Conservation (phyloP, 2,888 invertebrate species). For the Galerucella nymphaeae region DNA sequence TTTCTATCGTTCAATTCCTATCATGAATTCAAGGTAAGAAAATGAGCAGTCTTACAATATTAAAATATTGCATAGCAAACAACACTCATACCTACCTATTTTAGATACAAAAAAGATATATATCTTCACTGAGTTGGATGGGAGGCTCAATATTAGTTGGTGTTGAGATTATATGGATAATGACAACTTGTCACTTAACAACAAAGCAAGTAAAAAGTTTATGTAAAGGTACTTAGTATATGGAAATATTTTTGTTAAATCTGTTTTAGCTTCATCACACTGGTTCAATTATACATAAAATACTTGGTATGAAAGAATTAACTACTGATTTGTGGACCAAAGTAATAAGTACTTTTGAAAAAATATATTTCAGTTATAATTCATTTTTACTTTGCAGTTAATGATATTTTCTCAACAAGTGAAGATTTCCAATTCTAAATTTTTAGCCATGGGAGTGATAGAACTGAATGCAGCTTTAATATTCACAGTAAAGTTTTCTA, state of each 20-base stretch:
- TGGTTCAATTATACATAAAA: constrained; percentile 11
- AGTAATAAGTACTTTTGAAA: background rate
- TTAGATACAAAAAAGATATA: constrained; percentile 39
- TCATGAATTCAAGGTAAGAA: constrained; percentile 46
- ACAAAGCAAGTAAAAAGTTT: background rate
- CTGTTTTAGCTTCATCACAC: constrained; percentile 4
- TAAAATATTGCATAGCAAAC: too few relatives aligned
- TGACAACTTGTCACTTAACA: background rate
- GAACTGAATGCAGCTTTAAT: constrained; percentile 50
- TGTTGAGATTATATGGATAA: background rate
- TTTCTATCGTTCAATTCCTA: constrained; percentile 49
- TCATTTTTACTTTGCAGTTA: constrained; percentile 48
- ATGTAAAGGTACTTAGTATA: background rate
- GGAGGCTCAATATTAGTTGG: background rate
- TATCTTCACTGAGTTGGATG: constrained; percentile 25
- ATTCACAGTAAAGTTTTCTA: constrained; percentile 47
- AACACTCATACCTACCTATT: background rate
- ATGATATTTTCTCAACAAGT: constrained; percentile 54
- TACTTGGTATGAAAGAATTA: background rate
- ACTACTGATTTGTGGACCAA: background rate
- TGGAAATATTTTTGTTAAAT: background rate
- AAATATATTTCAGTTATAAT: constrained; percentile 10
- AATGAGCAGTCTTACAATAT: constrained; percentile 2
- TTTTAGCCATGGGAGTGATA: constrained; percentile 54
- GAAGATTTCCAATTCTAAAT: constrained; percentile 48